Base-by-base conservation (phyloP, 2,113 vertebrate genomes). In the Myocastor coypus region DNA sequence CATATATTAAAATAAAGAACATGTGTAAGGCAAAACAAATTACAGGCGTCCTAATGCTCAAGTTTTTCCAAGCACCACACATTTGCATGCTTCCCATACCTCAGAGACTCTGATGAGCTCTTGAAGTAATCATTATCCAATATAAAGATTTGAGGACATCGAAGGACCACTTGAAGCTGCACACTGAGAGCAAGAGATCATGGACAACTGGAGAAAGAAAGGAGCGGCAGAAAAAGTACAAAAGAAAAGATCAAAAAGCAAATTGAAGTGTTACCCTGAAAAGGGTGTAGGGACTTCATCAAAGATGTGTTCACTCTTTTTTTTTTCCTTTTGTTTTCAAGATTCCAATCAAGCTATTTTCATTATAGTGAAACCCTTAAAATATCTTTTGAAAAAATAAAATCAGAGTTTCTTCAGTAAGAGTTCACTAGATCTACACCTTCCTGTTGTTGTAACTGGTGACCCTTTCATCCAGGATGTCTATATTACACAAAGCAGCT, bases 381-480 rank as follows among this genome's bases (percentile, higher is more conserved):
- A 82, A 50, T 86, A 86, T 66, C 9, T 84, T 87, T 88, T 81
- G 37, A 84, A n/a, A 82, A 94, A 55, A 84, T 84, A 93, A 85
- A 91, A 94, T 84, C 24, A 84, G 20, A 87, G 81, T 69, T 63
- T 69, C 87, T 88, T 95, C 42, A 85, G 40, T 24, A 84, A 93
- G 71, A 96, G 12, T 7, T 32, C 34, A 61, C 37, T 40, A 87
- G 30, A 46, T 91, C 40, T 84, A 46, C 87, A 57, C 34, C 9
- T 87, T 83, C 17, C 42, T 75, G 22, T 42, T 75, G 42, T 42
- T 73, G 40, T 30, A 66, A 81, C 84, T 85, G 87, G 89, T 64
- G 89, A 96, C 77, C 52, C 73, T 92, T 95, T 92, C 61, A 93
- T 28, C 77, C 52, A 69, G 77, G n/a, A 75, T 64, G 37, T 89